Evolutionary conservation across 1,140 invertebrate species (phyloP), one percentile per base, ranked within the genome.

Genomic region (Trachymyrmex cornetzi): DNA sequence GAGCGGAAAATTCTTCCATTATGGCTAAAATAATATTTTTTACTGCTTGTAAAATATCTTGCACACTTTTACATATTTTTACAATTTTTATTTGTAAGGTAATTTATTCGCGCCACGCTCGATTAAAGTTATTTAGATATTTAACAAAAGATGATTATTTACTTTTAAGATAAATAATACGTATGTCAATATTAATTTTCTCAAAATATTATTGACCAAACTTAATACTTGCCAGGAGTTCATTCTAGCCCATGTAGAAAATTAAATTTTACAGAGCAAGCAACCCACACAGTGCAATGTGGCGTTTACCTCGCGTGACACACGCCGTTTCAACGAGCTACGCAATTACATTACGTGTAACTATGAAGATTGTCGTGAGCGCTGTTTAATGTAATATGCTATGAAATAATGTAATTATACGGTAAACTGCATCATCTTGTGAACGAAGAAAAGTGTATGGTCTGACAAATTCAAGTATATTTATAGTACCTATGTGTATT

Each of bases 331-430:
- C 80, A 82, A 72, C 66, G 66, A 72, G 67, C 80, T 72, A 82
- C 80, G 64, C 80, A 82, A 82, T 82, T 82, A 72, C 67, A 82
- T 82, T 82, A 82, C 53, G 50, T 72, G 50, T 59, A 57, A 61
- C 80, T 82, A 72, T 59, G 66, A 82, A 82, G 67, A 72, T 72
- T 82, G 80, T 82, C 67, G 22, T 82, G 80, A 72, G 64, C 67
- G 55, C 67, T 55, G 80, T 72, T 82, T 57, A 72, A 72, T 82
- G 55, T 50, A 72, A 82, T 57, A 59, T 72, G 38, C 55, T 38
- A 59, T 34, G 24, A 53, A 66, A 48, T 80, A 80, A 80, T 22
- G 34, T 48, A 80, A 66, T 80, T 80, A 80, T 44, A 66, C 27
- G 50, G 30, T 38, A 71, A 61, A 61, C 64, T 72, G 77, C 44